Evolutionary conservation across 2,113 vertebrate genomes (phyloP).

Genomic region (Murina feae): DNA sequence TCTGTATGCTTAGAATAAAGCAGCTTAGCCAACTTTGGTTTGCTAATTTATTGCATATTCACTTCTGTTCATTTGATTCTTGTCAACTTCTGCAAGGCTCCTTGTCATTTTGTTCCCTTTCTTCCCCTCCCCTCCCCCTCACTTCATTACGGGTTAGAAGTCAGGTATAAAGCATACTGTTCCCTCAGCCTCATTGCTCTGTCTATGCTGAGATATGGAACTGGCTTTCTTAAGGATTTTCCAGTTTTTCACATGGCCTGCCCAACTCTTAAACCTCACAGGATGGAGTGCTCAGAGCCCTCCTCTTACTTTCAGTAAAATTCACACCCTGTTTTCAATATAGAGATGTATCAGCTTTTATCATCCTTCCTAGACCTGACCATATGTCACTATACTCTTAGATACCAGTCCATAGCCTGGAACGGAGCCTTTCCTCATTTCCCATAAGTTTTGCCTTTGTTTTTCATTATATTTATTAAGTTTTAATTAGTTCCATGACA

Average conservation of each 20-base stretch:
- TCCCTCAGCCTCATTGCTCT: not conserved
- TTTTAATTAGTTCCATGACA: conserved; percentile 19
- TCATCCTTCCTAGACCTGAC: not conserved
- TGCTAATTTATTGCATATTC: conserved; percentile 13
- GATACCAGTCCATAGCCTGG: not conserved
- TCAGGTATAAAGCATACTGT: not conserved
- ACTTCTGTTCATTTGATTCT: conserved; percentile 37
- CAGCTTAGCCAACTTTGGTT: not conserved
- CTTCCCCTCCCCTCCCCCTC: not conserved
- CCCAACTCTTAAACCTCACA: not conserved
- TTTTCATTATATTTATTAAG: conserved; percentile 3
- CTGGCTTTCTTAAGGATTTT: not conserved
- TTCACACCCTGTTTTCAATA: not conserved
- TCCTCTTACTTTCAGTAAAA: not conserved
- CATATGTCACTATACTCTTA: not conserved
- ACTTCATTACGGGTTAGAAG: not conserved
- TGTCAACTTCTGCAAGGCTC: not conserved
- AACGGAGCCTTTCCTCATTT: conserved; percentile 24
- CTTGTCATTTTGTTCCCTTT: not conserved
- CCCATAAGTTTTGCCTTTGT: not conserved
- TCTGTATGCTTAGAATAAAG: not conserved
- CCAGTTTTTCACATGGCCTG: not conserved
- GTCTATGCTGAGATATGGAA: not conserved
- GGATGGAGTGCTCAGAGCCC: not conserved
- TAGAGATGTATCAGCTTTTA: not conserved